phyloP scores from a whole-genome alignment of 2,797 vertebrate species.

The Otus scops region DNA sequence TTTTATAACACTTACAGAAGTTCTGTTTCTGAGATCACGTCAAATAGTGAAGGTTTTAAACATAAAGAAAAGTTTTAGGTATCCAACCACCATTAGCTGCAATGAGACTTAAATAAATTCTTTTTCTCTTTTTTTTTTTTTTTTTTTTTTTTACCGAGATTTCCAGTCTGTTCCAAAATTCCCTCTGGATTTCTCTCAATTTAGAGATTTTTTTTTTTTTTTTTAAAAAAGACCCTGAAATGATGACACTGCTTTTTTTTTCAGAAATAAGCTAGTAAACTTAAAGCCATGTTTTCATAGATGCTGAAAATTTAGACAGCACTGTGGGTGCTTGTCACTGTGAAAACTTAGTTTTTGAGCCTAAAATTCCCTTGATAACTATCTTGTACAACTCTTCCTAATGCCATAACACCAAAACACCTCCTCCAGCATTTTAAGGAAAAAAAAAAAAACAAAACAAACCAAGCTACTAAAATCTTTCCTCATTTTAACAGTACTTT shows the following conservation, averaged over 20 bases:
- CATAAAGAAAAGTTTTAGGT: neutral
- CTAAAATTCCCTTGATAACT: neutral
- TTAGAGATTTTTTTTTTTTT: neutral
- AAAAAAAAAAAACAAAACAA: neutral
- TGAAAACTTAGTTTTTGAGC: neutral
- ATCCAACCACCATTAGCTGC: neutral
- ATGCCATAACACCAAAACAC: neutral
- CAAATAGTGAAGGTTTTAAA: neutral
- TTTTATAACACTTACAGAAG: neutral
- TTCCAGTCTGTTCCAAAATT: neutral
- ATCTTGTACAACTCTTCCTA: neutral
- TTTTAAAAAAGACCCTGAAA: neutral
- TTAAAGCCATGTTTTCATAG: neutral
- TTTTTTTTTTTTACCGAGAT: neutral
- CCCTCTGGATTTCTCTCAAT: neutral
- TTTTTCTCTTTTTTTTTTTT: neutral
- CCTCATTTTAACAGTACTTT: neutral
- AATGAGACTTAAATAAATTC: neutral
- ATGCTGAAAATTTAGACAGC: neutral
- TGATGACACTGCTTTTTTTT: neutral
- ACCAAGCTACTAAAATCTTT: neutral
- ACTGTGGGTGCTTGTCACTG: neutral
- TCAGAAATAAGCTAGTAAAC: neutral
- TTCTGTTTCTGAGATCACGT: neutral
- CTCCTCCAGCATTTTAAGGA: neutral